phyloP scores from a whole-genome alignment of 2,113 vertebrate species.

The Coreoperca whiteheadi region DNA sequence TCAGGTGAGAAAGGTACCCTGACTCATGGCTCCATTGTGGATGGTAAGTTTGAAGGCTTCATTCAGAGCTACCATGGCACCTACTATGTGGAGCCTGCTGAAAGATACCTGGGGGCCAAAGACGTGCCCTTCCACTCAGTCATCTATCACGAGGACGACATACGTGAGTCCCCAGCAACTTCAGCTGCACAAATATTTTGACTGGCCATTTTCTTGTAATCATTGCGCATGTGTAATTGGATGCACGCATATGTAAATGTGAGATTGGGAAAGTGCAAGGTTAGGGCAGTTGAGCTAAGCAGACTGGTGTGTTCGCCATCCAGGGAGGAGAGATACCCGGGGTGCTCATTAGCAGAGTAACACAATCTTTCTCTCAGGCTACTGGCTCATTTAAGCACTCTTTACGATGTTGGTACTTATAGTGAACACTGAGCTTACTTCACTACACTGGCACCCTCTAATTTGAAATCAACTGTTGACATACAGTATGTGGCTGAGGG shows the following conservation, averaged over 20 bases:
- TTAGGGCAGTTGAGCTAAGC: constrained; percentile 44
- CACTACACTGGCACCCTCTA: constrained; percentile 35
- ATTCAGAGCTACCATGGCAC: constrained; percentile 93
- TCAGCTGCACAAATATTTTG: constrained; percentile 11
- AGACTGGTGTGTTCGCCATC: constrained; percentile 56
- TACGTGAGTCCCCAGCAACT: constrained; percentile 88
- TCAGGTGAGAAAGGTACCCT: constrained; percentile 95
- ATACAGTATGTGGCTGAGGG: constrained; percentile 56
- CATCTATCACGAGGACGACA: constrained; percentile 99
- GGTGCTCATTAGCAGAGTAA: constrained; percentile 74
- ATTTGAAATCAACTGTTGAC: constrained; percentile 68
- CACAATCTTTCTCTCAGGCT: constrained; percentile 61
- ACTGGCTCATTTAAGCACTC: constrained; percentile 60
- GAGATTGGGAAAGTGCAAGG: constrained; percentile 52
- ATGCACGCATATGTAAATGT: constrained; percentile 41
- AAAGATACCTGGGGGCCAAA: constrained; percentile 92
- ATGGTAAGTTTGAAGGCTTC: constrained; percentile 98
- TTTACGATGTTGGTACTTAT: constrained; percentile 50
- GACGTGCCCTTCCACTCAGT: constrained; percentile 96
- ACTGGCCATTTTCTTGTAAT: constrained; percentile 19
- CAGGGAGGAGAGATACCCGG: constrained; percentile 50
- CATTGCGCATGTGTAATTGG: constrained; percentile 19
- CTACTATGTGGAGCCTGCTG: constrained; percentile 95
- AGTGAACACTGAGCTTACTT: constrained; percentile 51
- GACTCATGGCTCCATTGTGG: constrained; percentile 93